Base-by-base conservation (phyloP, 2,113 vertebrate genomes). In the Oostethus manadensis region DNA sequence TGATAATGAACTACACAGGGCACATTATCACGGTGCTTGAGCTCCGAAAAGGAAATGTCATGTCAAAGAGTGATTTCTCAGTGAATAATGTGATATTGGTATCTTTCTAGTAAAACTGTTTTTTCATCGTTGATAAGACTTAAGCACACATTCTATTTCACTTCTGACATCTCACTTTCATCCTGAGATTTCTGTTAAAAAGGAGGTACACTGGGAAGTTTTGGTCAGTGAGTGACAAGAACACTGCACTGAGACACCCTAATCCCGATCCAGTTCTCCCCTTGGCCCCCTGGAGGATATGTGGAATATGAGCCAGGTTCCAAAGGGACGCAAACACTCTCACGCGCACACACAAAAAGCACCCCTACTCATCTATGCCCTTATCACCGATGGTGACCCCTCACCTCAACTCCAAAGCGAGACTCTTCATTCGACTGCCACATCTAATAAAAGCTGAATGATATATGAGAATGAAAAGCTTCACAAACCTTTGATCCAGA, bases 391-490 rank as follows among this genome's bases (percentile, higher is more conserved):
- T 70, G 55, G 17, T 83, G 81, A 87, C 81, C 87, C 56, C 60
- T 85, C 68, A 86, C 83, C 85, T 79, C 51, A 68, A 54, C 81
- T 77, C 62, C 56, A 71, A 73, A 86, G 71, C 74, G 61, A 70
- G 73, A 70, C 62, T 80, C 81, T 84, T 85, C 83, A 87, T 87
- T 86, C 84, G 80, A 79, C 80, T 83, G 82, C 76, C 79, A 83
- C 78, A 83, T 81, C 80, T 73, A 87, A 86, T 86, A 84, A 85
- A 79, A 74, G 38, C 77, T 38, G 43, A 63, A 73, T 81, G 70
- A 70, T 79, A 78, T 62, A 66, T 68, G 56, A 68, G 75, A 82
- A 81, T 70, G 71, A 73, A 86, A 74, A 35, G 59, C 57, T 23
- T 56, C 55, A 59, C 64, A 26, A 17, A 44, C 59, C 62, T 50